Conservation (phyloP, 2,113 vertebrate genomes). For the Rhombomys opimus region DNA sequence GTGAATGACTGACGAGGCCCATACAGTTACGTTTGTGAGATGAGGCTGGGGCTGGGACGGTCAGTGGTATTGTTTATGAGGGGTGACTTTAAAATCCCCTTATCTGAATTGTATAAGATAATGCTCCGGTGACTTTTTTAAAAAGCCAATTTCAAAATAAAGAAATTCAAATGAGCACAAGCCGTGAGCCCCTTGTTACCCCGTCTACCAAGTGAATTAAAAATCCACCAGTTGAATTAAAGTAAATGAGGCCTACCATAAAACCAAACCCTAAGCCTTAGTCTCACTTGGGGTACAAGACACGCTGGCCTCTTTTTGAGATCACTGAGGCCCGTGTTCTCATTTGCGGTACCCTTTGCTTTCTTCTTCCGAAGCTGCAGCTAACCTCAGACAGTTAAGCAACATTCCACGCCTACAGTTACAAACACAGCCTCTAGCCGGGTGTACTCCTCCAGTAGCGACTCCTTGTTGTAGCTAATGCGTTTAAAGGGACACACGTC, state of each 20-base stretch:
- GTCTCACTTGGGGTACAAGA: background rate
- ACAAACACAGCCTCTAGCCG: background rate
- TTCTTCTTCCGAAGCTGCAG: background rate
- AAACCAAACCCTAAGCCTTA: conserved; percentile 21
- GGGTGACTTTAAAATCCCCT: background rate
- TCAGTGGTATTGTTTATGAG: background rate
- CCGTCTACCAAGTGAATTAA: background rate
- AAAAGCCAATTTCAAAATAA: background rate
- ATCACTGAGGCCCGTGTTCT: background rate
- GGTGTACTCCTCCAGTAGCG: background rate
- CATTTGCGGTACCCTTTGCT: background rate
- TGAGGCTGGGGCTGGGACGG: background rate
- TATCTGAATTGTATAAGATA: conserved; percentile 19
- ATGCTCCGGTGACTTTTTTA: background rate
- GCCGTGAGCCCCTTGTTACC: background rate
- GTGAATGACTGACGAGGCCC: conserved; percentile 3
- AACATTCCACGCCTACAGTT: background rate
- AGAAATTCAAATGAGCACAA: background rate
- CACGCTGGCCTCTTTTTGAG: background rate
- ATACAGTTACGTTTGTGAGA: background rate
- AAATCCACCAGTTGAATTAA: background rate
- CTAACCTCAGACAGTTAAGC: background rate
- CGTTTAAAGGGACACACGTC: background rate
- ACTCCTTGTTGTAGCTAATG: conserved; percentile 31
- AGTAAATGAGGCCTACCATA: background rate